Evolutionary conservation across 2,888 invertebrate genomes (phyloP).

Genomic region (Linnaemya vulpina): DNA sequence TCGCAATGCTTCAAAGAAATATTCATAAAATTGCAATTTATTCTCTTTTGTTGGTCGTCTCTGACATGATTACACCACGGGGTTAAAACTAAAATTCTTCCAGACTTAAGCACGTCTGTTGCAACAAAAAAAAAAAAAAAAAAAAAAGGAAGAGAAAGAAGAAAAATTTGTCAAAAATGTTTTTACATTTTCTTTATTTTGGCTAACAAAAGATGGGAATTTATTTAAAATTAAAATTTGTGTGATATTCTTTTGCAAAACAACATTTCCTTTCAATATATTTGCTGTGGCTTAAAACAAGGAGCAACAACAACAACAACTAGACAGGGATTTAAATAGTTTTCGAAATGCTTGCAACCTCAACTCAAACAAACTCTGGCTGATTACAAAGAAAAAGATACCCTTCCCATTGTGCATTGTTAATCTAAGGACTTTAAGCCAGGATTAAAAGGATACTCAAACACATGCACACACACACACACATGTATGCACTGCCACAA

Average conservation of each 20-base stretch:
- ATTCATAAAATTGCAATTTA: constrained; percentile 13
- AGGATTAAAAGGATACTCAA: constrained; percentile 39
- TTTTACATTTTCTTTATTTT: constrained; percentile 3
- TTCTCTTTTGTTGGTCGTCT: constrained; percentile 19
- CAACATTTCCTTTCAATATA: not conserved
- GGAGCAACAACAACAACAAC: not conserved
- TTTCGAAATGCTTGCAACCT: constrained; percentile 19
- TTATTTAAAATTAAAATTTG: constrained; percentile 24
- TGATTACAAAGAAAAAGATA: not conserved
- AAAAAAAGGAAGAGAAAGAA: not conserved
- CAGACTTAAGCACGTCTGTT: constrained; percentile 27
- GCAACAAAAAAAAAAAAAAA: not conserved
- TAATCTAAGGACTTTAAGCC: constrained; percentile 49
- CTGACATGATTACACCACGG: constrained; percentile 48
- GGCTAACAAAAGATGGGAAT: constrained; percentile 1
- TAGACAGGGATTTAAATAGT: constrained; percentile 45
- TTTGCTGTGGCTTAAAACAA: not conserved
- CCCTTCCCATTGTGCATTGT: constrained; percentile 3
- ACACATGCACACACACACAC: not conserved
- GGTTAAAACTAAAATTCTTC: not conserved
- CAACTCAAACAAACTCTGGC: not conserved
- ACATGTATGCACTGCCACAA: not conserved
- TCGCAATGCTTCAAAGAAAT: constrained; percentile 22
- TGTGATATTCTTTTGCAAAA: not conserved
- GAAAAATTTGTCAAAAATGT: constrained; percentile 26